Evolutionary conservation across 2,113 vertebrate genomes (phyloP), one percentile per base, ranked within the genome.

Genomic region (mouse (Mus musculus)): DNA sequence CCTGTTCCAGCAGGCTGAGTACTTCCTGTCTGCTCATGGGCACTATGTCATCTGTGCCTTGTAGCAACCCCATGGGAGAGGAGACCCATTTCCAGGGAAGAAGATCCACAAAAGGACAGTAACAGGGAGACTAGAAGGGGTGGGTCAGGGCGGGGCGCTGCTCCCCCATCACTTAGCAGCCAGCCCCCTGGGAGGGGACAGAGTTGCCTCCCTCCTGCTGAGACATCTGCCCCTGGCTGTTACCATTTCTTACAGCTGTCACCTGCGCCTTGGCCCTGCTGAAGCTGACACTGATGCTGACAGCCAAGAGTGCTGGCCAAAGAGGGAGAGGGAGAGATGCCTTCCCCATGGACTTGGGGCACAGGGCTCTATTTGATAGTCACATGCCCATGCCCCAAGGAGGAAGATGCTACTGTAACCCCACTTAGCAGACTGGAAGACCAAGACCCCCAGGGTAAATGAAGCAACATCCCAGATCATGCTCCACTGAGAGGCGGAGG

Each of bases 21-120:
- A 42, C 13, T 26, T 5, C 19, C 59, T 17, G 24, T 22, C 1
- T 0, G 1, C n/a, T 33, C 36, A 52, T 3, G 16, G 0, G 0
- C 0, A 0, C 12, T 36, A 11, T 67, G 8, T 3, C 28, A 1
- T n/a, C 33, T n/a, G 16, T 3, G 6, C 2, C 10, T 42, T 39
- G 39, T 17, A 7, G 19, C 19, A 49, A n/a, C 28, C 36, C 77
- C 0, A 0, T 4, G 20, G 63, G 52, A 77, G 6, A 19, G 14
- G 8, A 28, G 30, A 54, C 49, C 20, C 36, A 33, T 67, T 86
- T 33, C 39, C 28, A 33, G 39, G 85, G 10, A 54, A 26, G 67
- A 54, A n/a, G 20, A 72, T 33, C 33, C 19, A 54, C 63, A 1
- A 2, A 28, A 49, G 72, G 20, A 72, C 13, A 56, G 19, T 92